Conservation (phyloP, 1,140 invertebrate species). For the Homalodisca vitripennis region DNA sequence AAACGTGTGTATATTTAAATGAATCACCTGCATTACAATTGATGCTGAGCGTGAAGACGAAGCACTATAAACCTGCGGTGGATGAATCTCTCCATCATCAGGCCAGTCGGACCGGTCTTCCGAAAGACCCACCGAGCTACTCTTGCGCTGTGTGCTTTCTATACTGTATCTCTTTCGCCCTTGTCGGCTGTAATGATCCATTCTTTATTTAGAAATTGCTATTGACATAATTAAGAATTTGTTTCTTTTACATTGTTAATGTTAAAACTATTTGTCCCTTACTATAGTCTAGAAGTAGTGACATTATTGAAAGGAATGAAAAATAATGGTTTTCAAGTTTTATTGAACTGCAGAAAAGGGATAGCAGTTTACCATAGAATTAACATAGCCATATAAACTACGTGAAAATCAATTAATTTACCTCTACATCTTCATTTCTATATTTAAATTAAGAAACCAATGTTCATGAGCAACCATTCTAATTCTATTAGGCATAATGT, state of each 20-base stretch:
- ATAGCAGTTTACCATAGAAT: too few relatives aligned
- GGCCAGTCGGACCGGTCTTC: constrained; percentile 33
- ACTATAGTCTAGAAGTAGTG: background rate
- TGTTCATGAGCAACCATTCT: too few relatives aligned
- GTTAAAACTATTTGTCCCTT: background rate
- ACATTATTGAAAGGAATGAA: too few relatives aligned
- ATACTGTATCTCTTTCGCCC: constrained; percentile 6
- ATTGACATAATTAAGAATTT: background rate
- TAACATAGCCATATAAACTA: too few relatives aligned
- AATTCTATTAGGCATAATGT: too few relatives aligned
- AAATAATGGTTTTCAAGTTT: too few relatives aligned
- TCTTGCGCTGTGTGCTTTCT: constrained; percentile 27
- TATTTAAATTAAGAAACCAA: too few relatives aligned
- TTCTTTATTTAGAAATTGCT: too few relatives aligned
- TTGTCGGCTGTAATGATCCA: background rate
- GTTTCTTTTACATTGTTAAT: background rate
- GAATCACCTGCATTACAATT: constrained; percentile 39
- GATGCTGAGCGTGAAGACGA: constrained; percentile 39
- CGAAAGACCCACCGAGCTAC: constrained; percentile 27
- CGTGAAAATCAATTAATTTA: too few relatives aligned
- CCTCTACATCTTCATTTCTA: too few relatives aligned
- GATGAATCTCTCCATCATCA: constrained; percentile 35
- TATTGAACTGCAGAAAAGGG: too few relatives aligned
- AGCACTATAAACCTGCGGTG: constrained; percentile 29
- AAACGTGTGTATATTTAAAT: too few relatives aligned